A percentile compares a stretch with the other conserved stretches of the same genome.
phyloP scores from a whole-genome alignment of 2,797 vertebrate species.

The Dendrocincla tyrannina region DNA sequence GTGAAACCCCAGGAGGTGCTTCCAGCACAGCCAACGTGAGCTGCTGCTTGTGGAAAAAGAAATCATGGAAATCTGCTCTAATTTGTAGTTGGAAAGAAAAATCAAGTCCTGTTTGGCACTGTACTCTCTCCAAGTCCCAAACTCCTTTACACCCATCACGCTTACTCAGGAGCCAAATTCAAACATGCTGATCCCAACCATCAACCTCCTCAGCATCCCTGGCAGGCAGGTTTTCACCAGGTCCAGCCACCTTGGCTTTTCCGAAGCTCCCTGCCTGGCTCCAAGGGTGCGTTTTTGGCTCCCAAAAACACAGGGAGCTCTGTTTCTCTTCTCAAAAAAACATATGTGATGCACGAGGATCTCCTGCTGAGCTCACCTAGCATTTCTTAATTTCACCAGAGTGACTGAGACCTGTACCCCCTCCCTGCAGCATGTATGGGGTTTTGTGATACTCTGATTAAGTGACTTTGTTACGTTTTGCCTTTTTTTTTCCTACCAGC shows the following conservation, averaged over 20 bases:
- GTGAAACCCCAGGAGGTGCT: neutral
- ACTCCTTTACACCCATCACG: neutral
- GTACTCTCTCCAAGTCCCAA: neutral
- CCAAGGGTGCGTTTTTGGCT: neutral
- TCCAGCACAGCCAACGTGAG: fast-evolving
- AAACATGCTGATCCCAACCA: neutral
- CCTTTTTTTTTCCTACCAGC: neutral
- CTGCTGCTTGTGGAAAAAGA: neutral
- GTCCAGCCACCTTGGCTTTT: neutral
- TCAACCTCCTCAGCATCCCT: fast-evolving
- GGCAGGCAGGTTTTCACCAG: neutral
- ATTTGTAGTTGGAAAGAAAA: neutral
- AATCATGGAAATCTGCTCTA: neutral
- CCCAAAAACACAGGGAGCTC: neutral
- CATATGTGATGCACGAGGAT: fast-evolving
- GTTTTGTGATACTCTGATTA: neutral
- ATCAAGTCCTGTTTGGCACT: neutral
- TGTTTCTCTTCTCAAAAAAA: neutral
- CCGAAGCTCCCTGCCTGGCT: neutral
- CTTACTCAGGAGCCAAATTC: neutral
- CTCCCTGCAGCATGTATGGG: fast-evolving
- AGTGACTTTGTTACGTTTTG: neutral
- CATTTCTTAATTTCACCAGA: neutral
- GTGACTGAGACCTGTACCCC: neutral
- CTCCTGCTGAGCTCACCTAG: neutral